Percentiles rank a stretch among this genome's conserved stretches.
Conservation (phyloP, 2,113 vertebrate species). For the Pluvialis apricaria region DNA sequence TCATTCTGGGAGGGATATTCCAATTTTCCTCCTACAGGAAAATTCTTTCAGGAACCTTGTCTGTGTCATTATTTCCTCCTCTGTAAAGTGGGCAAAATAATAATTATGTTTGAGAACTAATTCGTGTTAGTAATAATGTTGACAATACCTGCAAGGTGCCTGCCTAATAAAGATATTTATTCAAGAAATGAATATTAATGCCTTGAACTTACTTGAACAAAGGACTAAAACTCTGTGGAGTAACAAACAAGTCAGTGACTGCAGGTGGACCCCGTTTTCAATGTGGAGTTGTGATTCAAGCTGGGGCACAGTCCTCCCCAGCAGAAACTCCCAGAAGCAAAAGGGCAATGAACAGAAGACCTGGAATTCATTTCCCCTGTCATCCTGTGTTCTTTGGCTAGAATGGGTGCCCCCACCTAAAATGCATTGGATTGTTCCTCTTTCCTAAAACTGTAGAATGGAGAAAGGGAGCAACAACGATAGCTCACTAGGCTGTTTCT, state of each 20-base stretch:
- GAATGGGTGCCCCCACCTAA: neutral
- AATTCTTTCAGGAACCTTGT: neutral
- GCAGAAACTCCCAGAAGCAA: neutral
- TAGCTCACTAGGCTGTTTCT: neutral
- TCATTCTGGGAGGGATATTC: neutral
- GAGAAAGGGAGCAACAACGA: fast-evolving
- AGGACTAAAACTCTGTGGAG: neutral
- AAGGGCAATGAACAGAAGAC: neutral
- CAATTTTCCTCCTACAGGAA: neutral
- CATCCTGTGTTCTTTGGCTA: neutral
- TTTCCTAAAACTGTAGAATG: neutral
- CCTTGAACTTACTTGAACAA: neutral
- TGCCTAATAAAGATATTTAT: neutral
- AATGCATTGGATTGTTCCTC: neutral
- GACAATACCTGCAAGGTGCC: neutral
- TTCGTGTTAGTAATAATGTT: neutral
- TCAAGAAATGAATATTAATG: neutral
- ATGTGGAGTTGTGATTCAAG: neutral
- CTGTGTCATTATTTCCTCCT: neutral
- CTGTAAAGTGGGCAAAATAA: neutral
- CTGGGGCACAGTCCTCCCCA: neutral
- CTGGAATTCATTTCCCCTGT: neutral
- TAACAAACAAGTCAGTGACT: neutral
- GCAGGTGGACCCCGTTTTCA: neutral
- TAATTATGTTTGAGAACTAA: neutral